Base-by-base conservation (phyloP, 2,113 vertebrate species). In the Sander lucioperca region DNA sequence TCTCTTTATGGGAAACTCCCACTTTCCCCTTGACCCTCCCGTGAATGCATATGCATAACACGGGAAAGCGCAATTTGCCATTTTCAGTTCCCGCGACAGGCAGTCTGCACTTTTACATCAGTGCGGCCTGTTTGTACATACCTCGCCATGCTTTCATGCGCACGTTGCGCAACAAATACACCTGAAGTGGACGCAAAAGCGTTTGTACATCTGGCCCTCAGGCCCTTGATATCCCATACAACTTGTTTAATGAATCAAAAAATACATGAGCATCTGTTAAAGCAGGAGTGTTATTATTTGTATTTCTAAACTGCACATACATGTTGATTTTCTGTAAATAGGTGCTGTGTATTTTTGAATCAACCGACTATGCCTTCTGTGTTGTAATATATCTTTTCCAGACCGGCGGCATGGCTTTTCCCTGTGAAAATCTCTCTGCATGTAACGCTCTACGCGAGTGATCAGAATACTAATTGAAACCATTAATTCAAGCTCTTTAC, bases 381-480 rank as follows among this genome's bases (percentile, higher is more conserved):
- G 14, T 77, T 59, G 51, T 82, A 77, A 82, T 50, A 33, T 64
- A 48, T 81, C 66, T 75, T 18, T 61, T 77, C 74, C 76, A 78
- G 36, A 72, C 74, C 54, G 27, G 45, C 73, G 27, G 62, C 63
- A 3, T 43, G 80, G 79, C 77, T 67, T 81, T 77, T 82, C 74
- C 30, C 45, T 16, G 36, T 67, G 84, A 65, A 77, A 78, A 79
- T 79, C 74, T 78, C 69, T 73, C 79, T 27, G 66, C 39, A 74
- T 43, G 66, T 47, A 74, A 64, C 79, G n/a, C 50, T 75, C 74
- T 71, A 71, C 61, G 8, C 68, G 58, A 83, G 64, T 74, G 84
- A 89, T 90, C 67, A 12, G 81, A 91, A 92, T 86, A 86, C 80
- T 76, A 85, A 89, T 14, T 36, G 23, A 56, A 80, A 36, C 27